Base-by-base conservation (phyloP, 2,888 invertebrate genomes). In the Archaeoteleia sp. region DNA sequence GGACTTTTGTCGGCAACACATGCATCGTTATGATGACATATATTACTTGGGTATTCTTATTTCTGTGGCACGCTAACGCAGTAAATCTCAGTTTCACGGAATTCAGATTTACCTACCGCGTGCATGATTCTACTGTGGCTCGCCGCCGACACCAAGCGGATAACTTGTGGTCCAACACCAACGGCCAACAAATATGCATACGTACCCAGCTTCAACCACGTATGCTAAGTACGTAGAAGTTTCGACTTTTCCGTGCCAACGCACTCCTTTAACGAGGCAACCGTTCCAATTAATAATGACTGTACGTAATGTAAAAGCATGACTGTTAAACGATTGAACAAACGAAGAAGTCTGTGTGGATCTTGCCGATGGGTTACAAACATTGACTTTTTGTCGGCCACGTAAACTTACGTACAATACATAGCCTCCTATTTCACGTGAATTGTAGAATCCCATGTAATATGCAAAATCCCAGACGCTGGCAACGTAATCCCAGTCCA, bases 401-500 rank as follows among this genome's bases (percentile, higher is more conserved):
- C 40, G 15, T 42, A 34, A 8, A 10, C 12, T 34, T 6, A 20
- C n/a, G 1, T 29, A 29, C 42, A 40, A 40, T 43, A 35, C 37
- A 49, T 30, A 30, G 2, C 37, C n/a, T 42, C 45, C 34, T 53
- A 35, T 53, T 43, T 48, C 54, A 48, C 30, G 7, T 14, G 55
- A 37, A 37, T 45, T 13, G 45, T 17, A 12, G 34, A 58, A 58
- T 58, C 43, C 61, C 57, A 15, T 46, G 57, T 58, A 43, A 61
- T 53, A 67, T 58, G 61, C 48, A 53, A 46, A 61, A 61, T 45
- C 46, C 42, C 39, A 15, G 57, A 45, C 34, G 40, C 40, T 42
- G 42, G 67, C 62, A 51, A 27, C 40, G 57, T 67, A 67, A 72
- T 70, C 67, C 67, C 17, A 25, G 53, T 43, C 46, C 54, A 37